Percentiles rank a stretch among this genome's conserved stretches.
Evolutionary conservation across 2,113 vertebrate species (phyloP).

Genomic region (Tonatia bakeri): DNA sequence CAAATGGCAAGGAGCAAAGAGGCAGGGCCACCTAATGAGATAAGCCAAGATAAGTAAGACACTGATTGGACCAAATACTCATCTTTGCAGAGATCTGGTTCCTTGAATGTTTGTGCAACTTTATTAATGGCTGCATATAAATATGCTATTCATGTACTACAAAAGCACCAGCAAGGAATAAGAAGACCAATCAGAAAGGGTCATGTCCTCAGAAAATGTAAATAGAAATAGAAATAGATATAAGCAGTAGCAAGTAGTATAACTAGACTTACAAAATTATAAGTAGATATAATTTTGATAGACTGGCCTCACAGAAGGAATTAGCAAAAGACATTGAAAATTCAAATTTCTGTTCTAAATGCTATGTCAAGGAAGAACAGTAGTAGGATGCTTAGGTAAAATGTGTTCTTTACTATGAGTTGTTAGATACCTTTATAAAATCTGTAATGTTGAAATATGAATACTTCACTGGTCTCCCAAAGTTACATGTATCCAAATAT

Average conservation of each 20-base stretch:
- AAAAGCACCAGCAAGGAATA: background rate
- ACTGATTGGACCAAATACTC: background rate
- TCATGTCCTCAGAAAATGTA: background rate
- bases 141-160: background rate
- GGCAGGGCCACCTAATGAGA: slow-evolving; percentile 14
- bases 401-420: background rate
- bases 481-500: background rate
- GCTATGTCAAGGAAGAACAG: background rate
- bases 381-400: background rate
- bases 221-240: background rate
- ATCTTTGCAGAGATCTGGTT: background rate
- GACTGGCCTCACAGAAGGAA: background rate
- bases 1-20: background rate
- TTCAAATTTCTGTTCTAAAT: background rate
- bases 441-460: background rate
- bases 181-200: background rate
- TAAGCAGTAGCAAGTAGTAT: background rate
- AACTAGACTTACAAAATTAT: background rate
- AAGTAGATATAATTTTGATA: background rate
- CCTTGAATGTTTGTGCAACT: background rate
- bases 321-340: background rate
- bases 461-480: background rate
- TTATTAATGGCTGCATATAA: background rate
- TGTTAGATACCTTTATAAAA: background rate
- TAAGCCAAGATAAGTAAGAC: background rate